phyloP scores from a whole-genome alignment of 2,113 vertebrate genomes.

The Malaclemys terrapin region DNA sequence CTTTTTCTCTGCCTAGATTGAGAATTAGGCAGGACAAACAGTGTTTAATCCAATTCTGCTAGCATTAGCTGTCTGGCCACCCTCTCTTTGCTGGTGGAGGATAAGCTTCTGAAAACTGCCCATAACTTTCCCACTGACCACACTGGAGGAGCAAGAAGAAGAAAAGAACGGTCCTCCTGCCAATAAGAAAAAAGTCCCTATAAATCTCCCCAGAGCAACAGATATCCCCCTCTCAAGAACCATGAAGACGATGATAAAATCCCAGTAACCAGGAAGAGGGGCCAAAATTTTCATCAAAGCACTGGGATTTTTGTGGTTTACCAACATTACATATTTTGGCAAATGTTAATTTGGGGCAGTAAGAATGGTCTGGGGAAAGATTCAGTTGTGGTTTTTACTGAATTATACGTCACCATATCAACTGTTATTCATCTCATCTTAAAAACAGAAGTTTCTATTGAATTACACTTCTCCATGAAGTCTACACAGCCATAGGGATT shows the following conservation, averaged over 20 bases:
- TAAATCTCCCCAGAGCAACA: background rate
- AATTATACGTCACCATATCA: background rate
- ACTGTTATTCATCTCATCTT: background rate
- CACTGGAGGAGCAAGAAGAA: conserved; percentile 8
- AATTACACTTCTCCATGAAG: background rate
- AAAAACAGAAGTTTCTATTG: background rate
- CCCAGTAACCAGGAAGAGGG: background rate
- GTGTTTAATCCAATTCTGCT: background rate
- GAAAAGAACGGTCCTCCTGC: background rate
- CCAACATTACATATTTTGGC: background rate
- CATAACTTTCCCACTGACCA: background rate
- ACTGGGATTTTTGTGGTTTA: background rate
- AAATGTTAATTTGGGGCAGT: background rate
- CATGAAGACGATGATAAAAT: background rate
- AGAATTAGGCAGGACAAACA: background rate
- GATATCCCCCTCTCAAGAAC: background rate
- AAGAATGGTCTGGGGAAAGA: background rate
- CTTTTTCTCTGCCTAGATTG: background rate
- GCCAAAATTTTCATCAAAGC: background rate
- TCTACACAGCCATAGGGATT: background rate
- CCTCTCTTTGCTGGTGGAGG: background rate
- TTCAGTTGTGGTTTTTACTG: background rate
- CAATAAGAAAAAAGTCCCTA: background rate
- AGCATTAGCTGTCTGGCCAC: background rate
- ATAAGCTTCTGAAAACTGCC: conserved; percentile 3